These are phyloP conservation scores for Bimastos eiseni DNA, from an alignment of 2,888 invertebrate genomes.

Conservation along the genomic window DNA sequence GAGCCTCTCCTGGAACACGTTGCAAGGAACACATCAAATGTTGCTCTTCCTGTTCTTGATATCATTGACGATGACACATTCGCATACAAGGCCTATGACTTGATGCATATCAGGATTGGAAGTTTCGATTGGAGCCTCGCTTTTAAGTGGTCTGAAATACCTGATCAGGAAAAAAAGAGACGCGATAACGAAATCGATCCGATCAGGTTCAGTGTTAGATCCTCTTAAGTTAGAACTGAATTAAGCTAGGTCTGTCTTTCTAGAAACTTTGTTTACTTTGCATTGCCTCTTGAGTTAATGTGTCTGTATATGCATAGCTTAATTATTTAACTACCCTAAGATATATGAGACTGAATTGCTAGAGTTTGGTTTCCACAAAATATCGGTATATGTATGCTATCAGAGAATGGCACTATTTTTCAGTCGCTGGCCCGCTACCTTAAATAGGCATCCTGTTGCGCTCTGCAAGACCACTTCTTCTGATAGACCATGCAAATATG, in stretches of 20 bases:
- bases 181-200: constrained; percentile 51
- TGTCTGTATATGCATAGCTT: neutral
- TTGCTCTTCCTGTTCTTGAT: constrained; percentile 62
- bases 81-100: constrained; percentile 74
- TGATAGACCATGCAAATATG: too few species aligned
- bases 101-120: constrained; percentile 63
- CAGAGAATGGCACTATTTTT: too few species aligned
- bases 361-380: too few species aligned
- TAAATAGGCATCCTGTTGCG: too few species aligned
- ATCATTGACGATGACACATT: constrained; percentile 89
- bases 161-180: constrained; percentile 69
- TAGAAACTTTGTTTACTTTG: neutral
- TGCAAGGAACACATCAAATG: constrained; percentile 50
- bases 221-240: neutral
- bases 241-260: neutral
- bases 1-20: constrained; percentile 61
- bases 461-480: too few species aligned
- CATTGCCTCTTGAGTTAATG: neutral
- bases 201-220: constrained; percentile 50
- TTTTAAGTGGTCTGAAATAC: constrained; percentile 98
- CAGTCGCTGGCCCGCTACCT: too few species aligned
- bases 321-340: too few species aligned
- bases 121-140: constrained; percentile 72
- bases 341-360: too few species aligned
- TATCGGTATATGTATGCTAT: too few species aligned